Conservation (phyloP, 1,140 invertebrate genomes). For the Chironomus tepperi region DNA sequence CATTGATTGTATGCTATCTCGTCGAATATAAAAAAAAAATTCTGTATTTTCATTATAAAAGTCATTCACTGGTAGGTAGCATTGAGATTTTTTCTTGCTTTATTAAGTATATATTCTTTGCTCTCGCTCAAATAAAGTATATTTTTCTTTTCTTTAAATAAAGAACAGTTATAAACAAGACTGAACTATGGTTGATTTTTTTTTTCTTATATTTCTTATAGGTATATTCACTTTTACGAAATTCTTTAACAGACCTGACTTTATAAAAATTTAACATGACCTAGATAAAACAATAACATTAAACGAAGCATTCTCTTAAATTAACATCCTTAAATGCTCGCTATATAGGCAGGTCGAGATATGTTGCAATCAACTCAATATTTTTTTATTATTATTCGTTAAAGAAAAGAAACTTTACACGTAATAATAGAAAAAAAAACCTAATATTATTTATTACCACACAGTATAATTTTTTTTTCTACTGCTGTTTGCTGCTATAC, state of each 20-base stretch:
- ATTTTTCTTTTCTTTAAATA: background rate
- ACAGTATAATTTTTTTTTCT: background rate
- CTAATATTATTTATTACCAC: too few relatives aligned
- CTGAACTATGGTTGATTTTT: background rate
- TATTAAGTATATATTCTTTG: slow-evolving; percentile 3
- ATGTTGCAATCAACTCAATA: background rate
- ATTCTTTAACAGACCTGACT: background rate
- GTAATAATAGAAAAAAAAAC: slow-evolving; percentile 2
- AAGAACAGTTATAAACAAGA: slow-evolving; percentile 14
- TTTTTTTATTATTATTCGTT: too few relatives aligned
- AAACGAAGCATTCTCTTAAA: slow-evolving; percentile 3
- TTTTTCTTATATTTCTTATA: background rate
- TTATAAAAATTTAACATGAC: slow-evolving; percentile 14
- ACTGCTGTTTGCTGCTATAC: background rate
- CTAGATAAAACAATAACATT: background rate
- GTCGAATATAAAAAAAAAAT: background rate
- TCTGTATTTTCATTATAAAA: background rate
- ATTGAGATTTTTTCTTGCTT: background rate
- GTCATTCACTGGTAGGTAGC: background rate
- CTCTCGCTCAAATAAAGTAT: slow-evolving; percentile 7
- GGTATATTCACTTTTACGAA: background rate
- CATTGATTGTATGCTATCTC: slow-evolving; percentile 3
- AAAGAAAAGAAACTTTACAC: background rate
- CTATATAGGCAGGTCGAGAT: background rate
- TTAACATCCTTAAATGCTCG: background rate